Evolutionary conservation across 2,888 invertebrate species (phyloP), one percentile per base, ranked within the genome.

Genomic region (Lasioglossum marginatum): DNA sequence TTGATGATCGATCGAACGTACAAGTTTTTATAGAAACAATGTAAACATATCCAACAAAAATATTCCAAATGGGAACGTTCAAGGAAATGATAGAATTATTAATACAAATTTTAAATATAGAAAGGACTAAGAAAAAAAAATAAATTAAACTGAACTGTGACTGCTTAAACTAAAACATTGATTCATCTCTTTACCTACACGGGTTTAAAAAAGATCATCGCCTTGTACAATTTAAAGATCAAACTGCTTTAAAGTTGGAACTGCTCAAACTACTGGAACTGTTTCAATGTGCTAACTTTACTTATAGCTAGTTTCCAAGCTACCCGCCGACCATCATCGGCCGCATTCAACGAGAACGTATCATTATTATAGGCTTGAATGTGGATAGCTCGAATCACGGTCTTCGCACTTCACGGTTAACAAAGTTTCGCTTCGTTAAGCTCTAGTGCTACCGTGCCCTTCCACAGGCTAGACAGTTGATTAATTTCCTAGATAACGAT

Each of bases 341-440:
- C 52, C 70, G 16, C 72, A 31, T 72, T 74, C 40, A 79, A 80
- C 31, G 71, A 71, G 66, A 31, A 31, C 68, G 63, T 76, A 70
- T 78, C 73, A 79, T 84, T 83, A 83, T 80, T 79, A 75, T 72
- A 40, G 23, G 16, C 31, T 19, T n/a, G 48, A 40, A 74, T 37
- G 68, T 27, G 70, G 70, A 68, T 70, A 75, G 34, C n/a, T 63
- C 66, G 77, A 90, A 85, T 88, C 75, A 43, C 86, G 86, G 76
- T 77, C 70, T 86, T 89, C 79, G 81, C 90, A 80, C 88, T 89
- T 91, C 85, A 88, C 88, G 83, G 90, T 79, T 91, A 91, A 92
- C 90, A 87, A 92, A 91, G 91, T 91, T 90, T 88, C 89, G 86
- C 88, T 88, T 92, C 91, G 90, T 92, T 92, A 90, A 80, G 75